phyloP scores from a whole-genome alignment of 2,888 invertebrate species.

The Meiosimyza decipiens region DNA sequence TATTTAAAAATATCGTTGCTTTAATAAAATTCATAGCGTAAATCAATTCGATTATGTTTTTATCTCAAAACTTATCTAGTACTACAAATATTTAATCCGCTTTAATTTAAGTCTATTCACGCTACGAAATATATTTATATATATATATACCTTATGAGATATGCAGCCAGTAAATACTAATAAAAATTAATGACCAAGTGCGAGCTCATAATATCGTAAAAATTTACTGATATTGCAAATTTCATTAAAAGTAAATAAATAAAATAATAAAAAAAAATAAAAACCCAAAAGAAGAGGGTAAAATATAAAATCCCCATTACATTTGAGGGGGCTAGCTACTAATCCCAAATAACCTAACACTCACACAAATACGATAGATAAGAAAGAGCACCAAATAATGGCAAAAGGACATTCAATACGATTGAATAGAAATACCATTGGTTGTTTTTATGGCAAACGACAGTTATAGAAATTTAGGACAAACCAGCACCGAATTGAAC shows the following conservation, averaged over 20 bases:
- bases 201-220: constrained; percentile 3
- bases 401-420: background rate
- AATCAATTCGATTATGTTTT: no score
- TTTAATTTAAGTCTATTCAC: no score
- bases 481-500: background rate
- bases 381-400: background rate
- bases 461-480: background rate
- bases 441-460: background rate
- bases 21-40: no score
- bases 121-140: no score
- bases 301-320: background rate
- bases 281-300: no score
- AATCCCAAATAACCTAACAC: background rate
- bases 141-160: no score
- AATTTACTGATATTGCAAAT: no score
- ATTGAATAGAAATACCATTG: constrained; percentile 1
- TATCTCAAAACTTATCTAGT: no score
- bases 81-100: no score
- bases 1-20: no score
- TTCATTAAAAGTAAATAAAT: no score
- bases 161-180: background rate
- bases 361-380: background rate
- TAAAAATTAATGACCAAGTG: constrained; percentile 21
- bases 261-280: no score
- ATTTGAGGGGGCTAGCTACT: background rate